Evolutionary conservation across 2,888 invertebrate genomes (phyloP), one percentile per base, ranked within the genome.

Genomic region (Megastigmus dorsalis): DNA sequence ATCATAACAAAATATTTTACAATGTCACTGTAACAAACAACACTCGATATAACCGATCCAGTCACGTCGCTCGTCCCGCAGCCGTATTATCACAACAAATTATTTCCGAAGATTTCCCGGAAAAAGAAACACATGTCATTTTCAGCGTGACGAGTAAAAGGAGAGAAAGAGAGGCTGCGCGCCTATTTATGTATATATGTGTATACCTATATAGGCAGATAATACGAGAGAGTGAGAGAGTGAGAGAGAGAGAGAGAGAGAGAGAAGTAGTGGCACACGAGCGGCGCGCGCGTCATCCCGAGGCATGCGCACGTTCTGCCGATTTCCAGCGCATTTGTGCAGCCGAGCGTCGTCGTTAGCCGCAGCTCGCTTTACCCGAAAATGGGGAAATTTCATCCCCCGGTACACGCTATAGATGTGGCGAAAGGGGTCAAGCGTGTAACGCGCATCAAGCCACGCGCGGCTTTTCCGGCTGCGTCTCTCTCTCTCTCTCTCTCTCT

Each of bases 301-400:
- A n/a, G n/a, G n/a, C 45, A 26, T 26, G 50, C 30, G 30, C 30
- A 18, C 65, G 66, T 60, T 66, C 59, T 18, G 72, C 41, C 55
- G 43, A 72, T 67, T 73, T 73, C 23, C 67, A 41, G 26, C 45
- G 45, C 62, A 50, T 73, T 72, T 66, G 65, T 36, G 63, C 68
- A 28, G 4, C n/a, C 38, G 50, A 36, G 48, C 57, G 36, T 15
- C 18, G 18, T n/a, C n/a, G n/a, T n/a, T n/a, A n/a, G 41, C 43
- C 4, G 30, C n/a, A 26, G 15, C 30, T 13, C 20, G 54, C 38
- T 30, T 28, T 4, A 36, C 5, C 54, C 41, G n/a, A 38, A 13
- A 20, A 68, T 7, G 38, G 60, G 65, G 36, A 63, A 65, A 63
- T 26, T 71, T 38, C 10, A 23, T 48, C 50, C 38, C 33, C 30